Percentiles rank a stretch among this genome's conserved stretches.
These are phyloP conservation scores for Drosophila hydei DNA, from an alignment of 1,140 invertebrate species.

Conservation along the genomic window DNA sequence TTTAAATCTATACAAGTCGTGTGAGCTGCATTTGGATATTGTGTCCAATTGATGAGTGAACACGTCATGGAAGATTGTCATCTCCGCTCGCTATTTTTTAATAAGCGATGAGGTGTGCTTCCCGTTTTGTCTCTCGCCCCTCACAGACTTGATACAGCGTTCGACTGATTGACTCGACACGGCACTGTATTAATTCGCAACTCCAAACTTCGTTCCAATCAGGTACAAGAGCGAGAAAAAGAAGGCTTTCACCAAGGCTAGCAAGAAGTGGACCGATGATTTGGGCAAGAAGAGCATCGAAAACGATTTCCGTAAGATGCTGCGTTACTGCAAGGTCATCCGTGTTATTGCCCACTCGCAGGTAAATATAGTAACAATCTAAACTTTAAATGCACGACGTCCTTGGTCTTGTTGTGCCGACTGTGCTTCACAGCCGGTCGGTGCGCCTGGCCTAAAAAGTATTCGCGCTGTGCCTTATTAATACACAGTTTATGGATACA, in stretches of 20 bases:
- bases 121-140: slow-evolving; percentile 68
- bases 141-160: slow-evolving; percentile 47
- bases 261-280: slow-evolving; percentile 99
- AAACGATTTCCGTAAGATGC: slow-evolving; percentile 97
- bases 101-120: slow-evolving; percentile 75
- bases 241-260: slow-evolving; percentile 99
- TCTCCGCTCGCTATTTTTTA: slow-evolving; percentile 87
- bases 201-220: slow-evolving; percentile 40
- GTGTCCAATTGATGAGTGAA: slow-evolving; percentile 60
- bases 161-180: slow-evolving; percentile 19
- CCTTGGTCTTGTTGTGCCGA: slow-evolving; percentile 73
- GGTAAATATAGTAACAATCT: slow-evolving; percentile 85
- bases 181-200: slow-evolving; percentile 45
- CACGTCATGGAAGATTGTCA: slow-evolving; percentile 76
- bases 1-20: slow-evolving; percentile 84
- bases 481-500: slow-evolving; percentile 84
- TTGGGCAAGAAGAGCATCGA: slow-evolving; percentile 98
- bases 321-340: slow-evolving; percentile 99
- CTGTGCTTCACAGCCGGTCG: slow-evolving; percentile 41
- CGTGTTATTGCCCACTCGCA: slow-evolving; percentile 99
- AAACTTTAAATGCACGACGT: slow-evolving; percentile 59
- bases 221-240: slow-evolving; percentile 99
- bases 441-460: slow-evolving; percentile 81
- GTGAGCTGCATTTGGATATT: slow-evolving; percentile 64
- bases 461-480: slow-evolving; percentile 74